Evolutionary conservation across 2,797 vertebrate genomes (phyloP), one percentile per base, ranked within the genome.

Genomic region (Tokudaia muenninki): DNA sequence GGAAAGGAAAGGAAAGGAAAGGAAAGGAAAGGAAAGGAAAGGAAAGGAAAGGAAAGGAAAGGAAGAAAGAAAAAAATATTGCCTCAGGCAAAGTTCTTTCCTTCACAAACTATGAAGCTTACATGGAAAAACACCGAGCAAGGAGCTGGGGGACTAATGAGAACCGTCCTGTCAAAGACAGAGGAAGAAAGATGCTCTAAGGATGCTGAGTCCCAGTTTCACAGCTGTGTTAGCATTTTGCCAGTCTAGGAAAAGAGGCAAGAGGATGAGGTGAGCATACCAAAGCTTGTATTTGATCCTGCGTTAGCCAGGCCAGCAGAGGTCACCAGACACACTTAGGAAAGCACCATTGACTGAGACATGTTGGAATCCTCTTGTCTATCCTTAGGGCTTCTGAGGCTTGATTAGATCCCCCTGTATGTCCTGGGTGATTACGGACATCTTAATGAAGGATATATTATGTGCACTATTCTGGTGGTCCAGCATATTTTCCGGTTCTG

Each of bases 281-380:
- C 1, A 0, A 75, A 17, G 22, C 47, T 31, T 19, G 1, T 61
- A 13, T 75, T 87, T 87, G 44, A 5, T 10, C 84, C 63, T 47
- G 82, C 65, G 50, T 19, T 80, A 90, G 87, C 6, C 41, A 41
- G 74, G 70, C 97, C 96, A 97, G 95, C 87, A 98, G 97, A 70
- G 96, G 97, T 95, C 97, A 79, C 91, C 94, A 97, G 81, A 95
- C 52, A 80, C 86, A 90, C 90, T 87, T 82, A 94, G 55, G 95
- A 97, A 94, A 89, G 14, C 26, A 86, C 21, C 19, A 16, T 74
- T 74, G 75, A 59, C 31, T 84, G 77, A 72, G 17, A 65, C 12
- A 21, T 65, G 79, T 83, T 81, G 34, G 74, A 59, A n/a, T 78
- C 50, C 55, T 88, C 52, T 57, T 79, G 6, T 9, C 90, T 47